phyloP scores from a whole-genome alignment of 1,140 invertebrate species.

The Drosophila jambulina region DNA sequence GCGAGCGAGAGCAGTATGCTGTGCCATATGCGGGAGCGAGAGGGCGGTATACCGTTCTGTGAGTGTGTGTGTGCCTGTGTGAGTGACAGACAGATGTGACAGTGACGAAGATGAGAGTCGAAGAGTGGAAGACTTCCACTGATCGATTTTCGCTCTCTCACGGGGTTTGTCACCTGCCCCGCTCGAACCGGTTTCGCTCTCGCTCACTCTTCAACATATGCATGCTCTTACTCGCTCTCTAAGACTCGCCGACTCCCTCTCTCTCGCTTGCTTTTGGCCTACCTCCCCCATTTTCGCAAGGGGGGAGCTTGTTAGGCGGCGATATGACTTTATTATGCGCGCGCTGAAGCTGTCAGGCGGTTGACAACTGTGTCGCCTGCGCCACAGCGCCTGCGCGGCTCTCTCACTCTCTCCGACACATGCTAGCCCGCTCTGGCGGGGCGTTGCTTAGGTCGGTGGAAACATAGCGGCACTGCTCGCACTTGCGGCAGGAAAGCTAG shows the following conservation, averaged over 20 bases:
- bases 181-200: slow-evolving; percentile 52
- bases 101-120: slow-evolving; percentile 70
- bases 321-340: slow-evolving; percentile 83
- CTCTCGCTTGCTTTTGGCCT: background rate
- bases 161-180: slow-evolving; percentile 47
- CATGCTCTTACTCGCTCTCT: background rate
- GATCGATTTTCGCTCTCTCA: slow-evolving; percentile 50
- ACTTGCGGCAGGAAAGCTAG: slow-evolving; percentile 27
- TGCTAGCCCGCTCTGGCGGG: slow-evolving; percentile 26
- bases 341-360: slow-evolving; percentile 78
- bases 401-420: slow-evolving; percentile 29
- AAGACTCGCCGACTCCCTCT: slow-evolving; percentile 1
- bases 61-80: slow-evolving; percentile 22
- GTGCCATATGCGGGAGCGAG: slow-evolving; percentile 16
- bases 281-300: slow-evolving; percentile 20
- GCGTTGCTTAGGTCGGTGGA: slow-evolving; percentile 44
- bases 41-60: background rate
- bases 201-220: slow-evolving; percentile 31
- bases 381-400: slow-evolving; percentile 58
- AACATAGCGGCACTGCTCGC: slow-evolving; percentile 47
- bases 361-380: slow-evolving; percentile 78
- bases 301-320: slow-evolving; percentile 74
- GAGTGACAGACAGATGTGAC: slow-evolving; percentile 56
- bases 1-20: slow-evolving; percentile 1
- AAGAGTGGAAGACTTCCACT: slow-evolving; percentile 31